phyloP scores from a whole-genome alignment of 2,888 invertebrate species.

The Rhorus exstirpatorius region DNA sequence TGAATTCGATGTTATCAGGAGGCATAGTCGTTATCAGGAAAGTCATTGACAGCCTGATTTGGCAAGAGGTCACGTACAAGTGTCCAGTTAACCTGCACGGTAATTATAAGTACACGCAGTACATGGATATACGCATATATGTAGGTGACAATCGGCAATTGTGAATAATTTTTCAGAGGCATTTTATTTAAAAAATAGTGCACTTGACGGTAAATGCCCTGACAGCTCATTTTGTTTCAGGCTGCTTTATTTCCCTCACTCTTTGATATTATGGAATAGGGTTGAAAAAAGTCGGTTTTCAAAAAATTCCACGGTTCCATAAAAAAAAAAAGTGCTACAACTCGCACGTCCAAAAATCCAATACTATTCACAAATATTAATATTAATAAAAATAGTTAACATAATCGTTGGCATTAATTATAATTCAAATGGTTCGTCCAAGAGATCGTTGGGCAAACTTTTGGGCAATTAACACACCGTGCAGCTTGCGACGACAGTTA shows the following conservation, averaged over 20 bases:
- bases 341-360: too few species aligned
- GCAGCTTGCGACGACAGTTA: slow-evolving; percentile 54
- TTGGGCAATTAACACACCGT: slow-evolving; percentile 60
- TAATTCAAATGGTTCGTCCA: slow-evolving; percentile 43
- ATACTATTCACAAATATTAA: slow-evolving; percentile 12
- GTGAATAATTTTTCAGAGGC: too few species aligned
- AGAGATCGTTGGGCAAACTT: slow-evolving; percentile 57
- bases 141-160: too few species aligned
- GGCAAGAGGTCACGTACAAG: slow-evolving; percentile 28
- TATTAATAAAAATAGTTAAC: slow-evolving; percentile 3
- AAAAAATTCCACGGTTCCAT: too few species aligned
- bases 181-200: too few species aligned
- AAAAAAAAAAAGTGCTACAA: too few species aligned
- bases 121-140: background rate
- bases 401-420: slow-evolving; percentile 32
- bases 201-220: too few species aligned
- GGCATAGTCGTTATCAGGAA: slow-evolving; percentile 37
- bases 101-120: background rate
- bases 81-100: background rate
- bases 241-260: too few species aligned
- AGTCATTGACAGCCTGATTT: slow-evolving; percentile 38
- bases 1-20: slow-evolving; percentile 39
- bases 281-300: too few species aligned
- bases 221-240: too few species aligned
- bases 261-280: too few species aligned